Percentiles rank a stretch among this genome's conserved stretches.
These are phyloP conservation scores for Sarcophilus harrisii DNA, from an alignment of 2,797 vertebrate species.

Conservation along the genomic window DNA sequence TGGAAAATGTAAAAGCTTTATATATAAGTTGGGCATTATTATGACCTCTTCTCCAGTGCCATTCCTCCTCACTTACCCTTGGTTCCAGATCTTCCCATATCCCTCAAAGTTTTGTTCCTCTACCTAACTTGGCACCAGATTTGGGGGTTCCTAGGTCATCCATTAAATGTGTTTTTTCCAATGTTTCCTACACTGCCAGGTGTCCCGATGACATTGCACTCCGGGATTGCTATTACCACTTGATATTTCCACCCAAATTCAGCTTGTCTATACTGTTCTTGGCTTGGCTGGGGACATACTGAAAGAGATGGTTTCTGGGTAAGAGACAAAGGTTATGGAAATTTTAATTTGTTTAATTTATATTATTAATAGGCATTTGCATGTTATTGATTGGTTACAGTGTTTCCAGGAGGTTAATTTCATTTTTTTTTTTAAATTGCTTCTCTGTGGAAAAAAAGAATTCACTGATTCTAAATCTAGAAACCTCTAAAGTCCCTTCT, in stretches of 20 bases:
- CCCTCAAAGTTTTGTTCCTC: neutral
- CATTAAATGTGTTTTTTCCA: neutral
- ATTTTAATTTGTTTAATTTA: no score
- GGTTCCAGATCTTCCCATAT: neutral
- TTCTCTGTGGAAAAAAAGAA: neutral
- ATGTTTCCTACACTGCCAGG: neutral
- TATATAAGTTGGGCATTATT: neutral
- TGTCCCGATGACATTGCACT: neutral
- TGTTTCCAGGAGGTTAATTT: neutral
- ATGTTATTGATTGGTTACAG: neutral
- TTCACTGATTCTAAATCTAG: neutral
- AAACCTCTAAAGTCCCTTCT: neutral
- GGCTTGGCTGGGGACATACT: neutral
- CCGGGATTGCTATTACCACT: neutral
- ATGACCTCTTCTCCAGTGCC: neutral
- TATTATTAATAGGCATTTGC: no score
- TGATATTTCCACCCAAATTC: neutral
- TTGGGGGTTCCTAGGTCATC: neutral
- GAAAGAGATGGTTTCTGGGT: neutral
- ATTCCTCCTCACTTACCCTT: neutral
- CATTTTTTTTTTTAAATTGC: neutral
- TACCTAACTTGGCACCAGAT: neutral
- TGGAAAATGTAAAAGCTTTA: neutral
- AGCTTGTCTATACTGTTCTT: neutral
- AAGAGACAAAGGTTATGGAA: neutral